Percentiles rank a stretch among this genome's conserved stretches.
Conservation (phyloP, 2,113 vertebrate genomes). For the Poecilia latipinna region DNA sequence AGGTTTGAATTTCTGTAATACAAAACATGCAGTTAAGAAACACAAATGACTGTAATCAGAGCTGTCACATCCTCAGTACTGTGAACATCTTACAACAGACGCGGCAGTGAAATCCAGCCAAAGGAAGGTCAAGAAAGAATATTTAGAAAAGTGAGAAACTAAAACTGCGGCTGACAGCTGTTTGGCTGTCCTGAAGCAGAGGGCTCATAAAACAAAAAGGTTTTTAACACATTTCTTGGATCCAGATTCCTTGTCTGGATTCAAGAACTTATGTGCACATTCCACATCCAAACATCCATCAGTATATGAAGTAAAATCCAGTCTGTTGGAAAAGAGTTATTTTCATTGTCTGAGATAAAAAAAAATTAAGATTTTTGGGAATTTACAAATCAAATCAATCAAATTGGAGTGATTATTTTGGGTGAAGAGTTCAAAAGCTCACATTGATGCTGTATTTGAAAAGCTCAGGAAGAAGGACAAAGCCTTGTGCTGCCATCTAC, state of each 20-base stretch:
- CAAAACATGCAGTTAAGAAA: background rate
- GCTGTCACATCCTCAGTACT: background rate
- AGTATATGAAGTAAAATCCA: background rate
- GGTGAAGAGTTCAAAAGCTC: background rate
- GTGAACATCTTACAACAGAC: slow-evolving; percentile 1
- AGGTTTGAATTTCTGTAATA: background rate
- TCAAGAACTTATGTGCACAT: background rate
- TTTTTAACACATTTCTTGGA: slow-evolving; percentile 13
- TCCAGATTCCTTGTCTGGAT: background rate
- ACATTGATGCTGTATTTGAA: background rate
- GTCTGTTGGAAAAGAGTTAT: background rate
- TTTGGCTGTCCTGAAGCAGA: background rate
- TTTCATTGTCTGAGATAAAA: background rate
- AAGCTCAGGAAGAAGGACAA: background rate
- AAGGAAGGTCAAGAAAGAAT: background rate
- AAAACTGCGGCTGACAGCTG: background rate
- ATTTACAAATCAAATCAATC: background rate
- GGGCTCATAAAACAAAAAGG: background rate
- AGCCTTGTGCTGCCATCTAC: too few relatives aligned
- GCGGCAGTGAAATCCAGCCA: background rate
- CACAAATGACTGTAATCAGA: background rate
- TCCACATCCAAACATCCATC: slow-evolving; percentile 5
- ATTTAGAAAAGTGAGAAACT: background rate
- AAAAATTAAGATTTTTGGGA: background rate
- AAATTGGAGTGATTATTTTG: background rate